These are phyloP conservation scores for Coendou prehensilis DNA, from an alignment of 2,797 vertebrate species.

Conservation along the genomic window DNA sequence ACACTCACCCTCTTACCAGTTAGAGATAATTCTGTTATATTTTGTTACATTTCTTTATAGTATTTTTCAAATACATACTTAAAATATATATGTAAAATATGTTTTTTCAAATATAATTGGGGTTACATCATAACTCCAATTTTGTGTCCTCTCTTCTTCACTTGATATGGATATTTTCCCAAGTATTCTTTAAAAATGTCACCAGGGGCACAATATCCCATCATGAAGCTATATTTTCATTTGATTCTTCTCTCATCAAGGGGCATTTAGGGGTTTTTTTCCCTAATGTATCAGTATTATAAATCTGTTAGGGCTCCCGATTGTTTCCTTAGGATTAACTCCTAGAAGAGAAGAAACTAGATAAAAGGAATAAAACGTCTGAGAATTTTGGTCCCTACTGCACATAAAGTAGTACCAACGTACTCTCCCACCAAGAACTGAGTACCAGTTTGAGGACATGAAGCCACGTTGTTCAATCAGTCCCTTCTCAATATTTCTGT, in stretches of 20 bases:
- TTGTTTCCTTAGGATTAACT: constrained; percentile 14
- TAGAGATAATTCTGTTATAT: not conserved
- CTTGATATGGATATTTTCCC: not conserved
- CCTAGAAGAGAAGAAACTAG: not conserved
- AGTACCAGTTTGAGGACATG: not conserved
- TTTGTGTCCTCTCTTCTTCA: not conserved
- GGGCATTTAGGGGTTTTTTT: not conserved
- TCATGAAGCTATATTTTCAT: not conserved
- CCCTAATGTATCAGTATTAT: not conserved
- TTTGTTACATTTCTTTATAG: not conserved
- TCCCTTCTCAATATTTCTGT: not conserved
- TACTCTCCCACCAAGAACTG: not conserved
- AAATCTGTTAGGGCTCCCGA: constrained; percentile 28
- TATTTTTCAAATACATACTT: not conserved
- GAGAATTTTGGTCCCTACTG: not conserved
- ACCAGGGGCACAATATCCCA: not conserved
- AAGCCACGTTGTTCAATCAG: not conserved
- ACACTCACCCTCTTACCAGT: not conserved
- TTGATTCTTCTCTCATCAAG: not conserved
- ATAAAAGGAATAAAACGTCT: not conserved
- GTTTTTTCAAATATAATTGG: not conserved
- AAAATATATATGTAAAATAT: not conserved
- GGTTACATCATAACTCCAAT: not conserved
- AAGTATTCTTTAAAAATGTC: not conserved
- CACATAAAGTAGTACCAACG: not conserved